phyloP scores from a whole-genome alignment of 2,888 invertebrate species.

The Volucella zonaria region DNA sequence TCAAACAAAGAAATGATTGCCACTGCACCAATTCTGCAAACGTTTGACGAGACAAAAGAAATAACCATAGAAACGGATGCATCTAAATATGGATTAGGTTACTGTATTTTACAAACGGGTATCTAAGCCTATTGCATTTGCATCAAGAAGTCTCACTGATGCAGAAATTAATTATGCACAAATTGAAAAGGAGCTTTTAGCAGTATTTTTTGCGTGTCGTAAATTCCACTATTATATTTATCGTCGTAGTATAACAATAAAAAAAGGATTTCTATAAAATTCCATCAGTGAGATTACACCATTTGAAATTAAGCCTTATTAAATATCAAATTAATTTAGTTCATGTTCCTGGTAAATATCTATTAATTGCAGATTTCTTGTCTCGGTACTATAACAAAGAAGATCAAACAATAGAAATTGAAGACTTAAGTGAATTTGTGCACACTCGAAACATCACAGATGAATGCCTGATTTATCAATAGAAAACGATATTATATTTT shows the following conservation, averaged over 20 bases:
- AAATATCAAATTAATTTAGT: constrained; percentile 73
- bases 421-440: constrained; percentile 56
- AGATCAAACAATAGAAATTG: constrained; percentile 43
- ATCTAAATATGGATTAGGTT: constrained; percentile 76
- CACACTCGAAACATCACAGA: constrained; percentile 67
- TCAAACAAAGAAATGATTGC: constrained; percentile 58
- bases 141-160: constrained; percentile 76
- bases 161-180: constrained; percentile 78
- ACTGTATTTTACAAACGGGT: constrained; percentile 77
- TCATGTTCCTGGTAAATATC: constrained; percentile 60
- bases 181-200: constrained; percentile 80
- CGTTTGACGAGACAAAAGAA: constrained; percentile 70
- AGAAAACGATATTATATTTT: constrained; percentile 75
- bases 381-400: constrained; percentile 45
- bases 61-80: constrained; percentile 78
- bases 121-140: constrained; percentile 78
- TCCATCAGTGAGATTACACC: constrained; percentile 75
- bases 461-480: constrained; percentile 69
- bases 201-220: constrained; percentile 76
- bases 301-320: constrained; percentile 75
- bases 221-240: too few species aligned
- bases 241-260: not conserved
- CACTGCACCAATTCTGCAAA: constrained; percentile 49
- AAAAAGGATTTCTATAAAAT: constrained; percentile 76
- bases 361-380: constrained; percentile 67